Percentiles rank a stretch among this genome's conserved stretches.
phyloP scores from a whole-genome alignment of 2,888 invertebrate genomes.

The Xanthia icteritia region DNA sequence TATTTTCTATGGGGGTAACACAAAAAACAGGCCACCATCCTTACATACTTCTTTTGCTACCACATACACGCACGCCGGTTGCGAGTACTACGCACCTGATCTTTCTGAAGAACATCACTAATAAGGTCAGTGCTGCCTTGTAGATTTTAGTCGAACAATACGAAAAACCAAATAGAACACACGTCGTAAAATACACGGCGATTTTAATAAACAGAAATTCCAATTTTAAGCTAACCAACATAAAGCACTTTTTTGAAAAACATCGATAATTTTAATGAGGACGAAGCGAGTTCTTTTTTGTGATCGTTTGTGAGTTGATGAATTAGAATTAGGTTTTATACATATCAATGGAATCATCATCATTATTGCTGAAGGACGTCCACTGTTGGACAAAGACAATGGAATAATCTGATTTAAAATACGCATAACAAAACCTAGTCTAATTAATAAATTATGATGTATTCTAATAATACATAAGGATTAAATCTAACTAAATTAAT shows the following conservation, averaged over 20 bases:
- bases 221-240: not conserved
- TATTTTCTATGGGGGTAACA: not conserved
- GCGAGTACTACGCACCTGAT: not conserved
- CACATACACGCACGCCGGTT: too few species aligned
- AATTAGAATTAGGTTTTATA: not conserved
- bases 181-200: not conserved
- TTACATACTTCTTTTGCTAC: not conserved
- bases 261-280: too few species aligned
- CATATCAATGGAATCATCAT: not conserved
- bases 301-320: not conserved
- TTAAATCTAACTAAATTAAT: conserved; percentile 33
- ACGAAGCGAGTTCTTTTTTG: not conserved
- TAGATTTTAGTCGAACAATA: not conserved
- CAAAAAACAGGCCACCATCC: too few species aligned
- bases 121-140: not conserved
- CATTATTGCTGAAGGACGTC: not conserved
- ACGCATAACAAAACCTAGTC: conserved; percentile 25
- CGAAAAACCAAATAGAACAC: not conserved
- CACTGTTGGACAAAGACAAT: not conserved
- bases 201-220: not conserved
- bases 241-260: not conserved
- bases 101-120: not conserved
- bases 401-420: conserved; percentile 42
- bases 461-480: conserved; percentile 23
- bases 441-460: conserved; percentile 23